Conservation (phyloP, 2,888 invertebrate species). For the Scelioninae gen. 1 region DNA sequence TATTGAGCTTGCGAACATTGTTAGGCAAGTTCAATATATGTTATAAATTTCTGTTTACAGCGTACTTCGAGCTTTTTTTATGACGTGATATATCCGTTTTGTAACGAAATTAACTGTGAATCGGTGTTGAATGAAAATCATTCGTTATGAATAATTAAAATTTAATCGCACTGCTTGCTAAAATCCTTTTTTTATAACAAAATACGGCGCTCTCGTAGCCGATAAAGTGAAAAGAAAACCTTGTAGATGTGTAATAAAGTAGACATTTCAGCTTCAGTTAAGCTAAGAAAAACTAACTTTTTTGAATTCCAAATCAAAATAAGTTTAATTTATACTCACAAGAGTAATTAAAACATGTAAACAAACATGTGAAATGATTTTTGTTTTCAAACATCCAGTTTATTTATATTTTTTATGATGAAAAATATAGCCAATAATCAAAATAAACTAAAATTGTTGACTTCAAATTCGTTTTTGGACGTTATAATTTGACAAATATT, state of each 20-base stretch:
- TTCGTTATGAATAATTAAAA: conserved; percentile 9
- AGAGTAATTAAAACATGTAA: no score
- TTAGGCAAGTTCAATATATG: conserved; percentile 39
- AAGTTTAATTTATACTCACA: no score
- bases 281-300: no score
- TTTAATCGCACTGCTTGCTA: neutral
- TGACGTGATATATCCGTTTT: conserved; percentile 14
- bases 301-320: no score
- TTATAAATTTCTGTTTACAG: conserved; percentile 49
- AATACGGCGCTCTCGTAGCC: neutral
- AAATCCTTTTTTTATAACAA: neutral
- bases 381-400: no score
- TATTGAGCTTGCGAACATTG: conserved; percentile 51
- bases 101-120: conserved; percentile 17
- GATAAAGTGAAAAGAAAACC: neutral
- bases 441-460: no score
- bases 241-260: neutral
- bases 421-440: no score
- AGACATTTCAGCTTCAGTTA: no score
- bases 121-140: conserved; percentile 8
- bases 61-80: conserved; percentile 41
- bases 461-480: no score
- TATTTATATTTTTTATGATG: no score
- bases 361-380: no score
- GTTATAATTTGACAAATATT: no score